A percentile compares a stretch with the other conserved stretches of the same genome.
Conservation (phyloP, 2,797 vertebrate genomes). For the Pelodytes ibericus region DNA sequence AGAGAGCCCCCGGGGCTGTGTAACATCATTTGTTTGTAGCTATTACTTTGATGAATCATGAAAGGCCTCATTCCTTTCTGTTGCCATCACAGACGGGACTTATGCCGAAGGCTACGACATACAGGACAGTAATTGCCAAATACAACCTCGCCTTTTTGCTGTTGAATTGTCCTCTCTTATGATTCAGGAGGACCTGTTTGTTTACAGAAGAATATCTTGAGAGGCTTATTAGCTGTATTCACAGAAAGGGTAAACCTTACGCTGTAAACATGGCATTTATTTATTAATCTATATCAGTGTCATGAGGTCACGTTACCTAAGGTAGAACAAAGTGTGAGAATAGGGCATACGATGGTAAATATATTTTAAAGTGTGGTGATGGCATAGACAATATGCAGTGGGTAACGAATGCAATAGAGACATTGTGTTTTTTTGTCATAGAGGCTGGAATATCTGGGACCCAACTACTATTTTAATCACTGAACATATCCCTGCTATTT, state of each 20-base stretch:
- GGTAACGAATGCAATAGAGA: no score
- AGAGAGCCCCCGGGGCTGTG: conserved; percentile 53
- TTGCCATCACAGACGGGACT: conserved; percentile 53
- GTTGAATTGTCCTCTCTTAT: conserved; percentile 26
- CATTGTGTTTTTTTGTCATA: no score
- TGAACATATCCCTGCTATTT: no score
- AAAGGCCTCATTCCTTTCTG: conserved; percentile 62
- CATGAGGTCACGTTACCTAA: no score
- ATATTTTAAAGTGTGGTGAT: no score
- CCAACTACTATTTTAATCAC: no score
- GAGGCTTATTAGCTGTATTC: conserved; percentile 4
- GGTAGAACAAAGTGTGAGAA: no score
- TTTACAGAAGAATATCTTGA: conserved; percentile 15
- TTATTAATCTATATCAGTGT: background rate
- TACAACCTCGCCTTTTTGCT: conserved; percentile 32
- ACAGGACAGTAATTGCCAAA: conserved; percentile 53
- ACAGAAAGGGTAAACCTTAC: conserved; percentile 4
- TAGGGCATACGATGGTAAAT: no score
- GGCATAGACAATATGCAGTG: no score
- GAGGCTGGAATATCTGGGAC: no score
- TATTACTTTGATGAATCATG: conserved; percentile 58
- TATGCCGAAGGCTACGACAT: conserved; percentile 58
- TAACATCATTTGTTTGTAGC: conserved; percentile 51
- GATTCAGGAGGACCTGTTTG: conserved; percentile 10
- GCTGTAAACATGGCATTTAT: background rate